A percentile compares a stretch with the other conserved stretches of the same genome.
Conservation (phyloP, 2,113 vertebrate species). For the Elachura formosa region DNA sequence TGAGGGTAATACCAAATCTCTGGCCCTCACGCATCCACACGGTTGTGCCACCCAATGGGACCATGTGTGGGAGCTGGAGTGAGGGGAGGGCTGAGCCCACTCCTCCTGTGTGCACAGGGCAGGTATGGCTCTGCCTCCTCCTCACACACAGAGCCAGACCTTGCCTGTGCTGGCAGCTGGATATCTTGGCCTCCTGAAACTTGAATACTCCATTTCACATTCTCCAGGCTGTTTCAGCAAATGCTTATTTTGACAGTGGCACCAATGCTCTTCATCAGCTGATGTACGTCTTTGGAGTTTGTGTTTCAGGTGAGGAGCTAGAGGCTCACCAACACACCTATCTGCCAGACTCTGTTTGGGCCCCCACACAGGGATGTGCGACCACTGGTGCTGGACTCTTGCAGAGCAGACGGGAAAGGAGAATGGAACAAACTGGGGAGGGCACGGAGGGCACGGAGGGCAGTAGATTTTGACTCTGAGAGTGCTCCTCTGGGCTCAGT, state of each 20-base stretch:
- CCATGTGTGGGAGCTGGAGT: accelerated
- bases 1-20: background rate
- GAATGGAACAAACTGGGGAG: background rate
- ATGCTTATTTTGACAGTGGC: accelerated
- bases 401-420: background rate
- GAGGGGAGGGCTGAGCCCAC: background rate
- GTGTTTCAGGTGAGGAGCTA: background rate
- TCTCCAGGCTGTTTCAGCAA: background rate
- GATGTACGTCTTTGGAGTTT: background rate
- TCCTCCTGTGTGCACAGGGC: accelerated
- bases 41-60: accelerated
- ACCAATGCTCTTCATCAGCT: background rate
- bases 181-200: background rate
- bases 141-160: accelerated
- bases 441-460: background rate
- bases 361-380: background rate
- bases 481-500: background rate
- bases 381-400: background rate
- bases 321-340: background rate
- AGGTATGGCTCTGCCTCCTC: background rate
- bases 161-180: background rate
- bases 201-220: background rate
- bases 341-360: background rate
- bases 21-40: accelerated
- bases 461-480: background rate